These are phyloP conservation scores for Drosophila watanabei DNA, from an alignment of 1,140 invertebrate species.

Conservation along the genomic window DNA sequence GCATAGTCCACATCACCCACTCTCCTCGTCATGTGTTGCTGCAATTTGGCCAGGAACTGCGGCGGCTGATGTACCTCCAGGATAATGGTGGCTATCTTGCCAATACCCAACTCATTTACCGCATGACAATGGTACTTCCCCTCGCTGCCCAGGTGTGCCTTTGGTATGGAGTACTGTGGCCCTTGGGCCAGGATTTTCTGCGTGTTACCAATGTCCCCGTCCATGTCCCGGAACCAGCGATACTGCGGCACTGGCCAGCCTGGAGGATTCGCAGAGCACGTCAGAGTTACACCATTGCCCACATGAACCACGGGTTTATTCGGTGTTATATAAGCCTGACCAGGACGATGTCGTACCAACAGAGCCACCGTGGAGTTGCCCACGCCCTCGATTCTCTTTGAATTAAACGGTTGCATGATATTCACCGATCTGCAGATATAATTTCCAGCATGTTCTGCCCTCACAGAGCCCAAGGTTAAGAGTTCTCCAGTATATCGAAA, in stretches of 20 bases:
- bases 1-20: slow-evolving; percentile 93
- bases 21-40: slow-evolving; percentile 91
- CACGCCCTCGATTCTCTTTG: slow-evolving; percentile 89
- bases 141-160: slow-evolving; percentile 93
- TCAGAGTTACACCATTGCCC: slow-evolving; percentile 93
- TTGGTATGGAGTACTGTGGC: slow-evolving; percentile 93
- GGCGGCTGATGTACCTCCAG: slow-evolving; percentile 95
- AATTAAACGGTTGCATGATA: slow-evolving; percentile 90
- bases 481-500: slow-evolving; percentile 93
- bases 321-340: slow-evolving; percentile 92
- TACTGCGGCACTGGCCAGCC: slow-evolving; percentile 96
- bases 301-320: slow-evolving; percentile 94
- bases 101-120: slow-evolving; percentile 95
- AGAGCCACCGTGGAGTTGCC: slow-evolving; percentile 92
- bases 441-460: slow-evolving; percentile 93
- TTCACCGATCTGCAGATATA: slow-evolving; percentile 95
- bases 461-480: slow-evolving; percentile 90
- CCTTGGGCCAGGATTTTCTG: slow-evolving; percentile 90
- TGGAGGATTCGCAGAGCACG: slow-evolving; percentile 93
- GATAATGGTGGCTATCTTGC: slow-evolving; percentile 92
- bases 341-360: slow-evolving; percentile 94
- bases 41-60: slow-evolving; percentile 92
- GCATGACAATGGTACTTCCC: slow-evolving; percentile 96
- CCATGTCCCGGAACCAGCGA: slow-evolving; percentile 93
- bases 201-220: slow-evolving; percentile 87